Base-by-base conservation (phyloP, 2,888 invertebrate genomes). In the Pyrrhia umbra region DNA sequence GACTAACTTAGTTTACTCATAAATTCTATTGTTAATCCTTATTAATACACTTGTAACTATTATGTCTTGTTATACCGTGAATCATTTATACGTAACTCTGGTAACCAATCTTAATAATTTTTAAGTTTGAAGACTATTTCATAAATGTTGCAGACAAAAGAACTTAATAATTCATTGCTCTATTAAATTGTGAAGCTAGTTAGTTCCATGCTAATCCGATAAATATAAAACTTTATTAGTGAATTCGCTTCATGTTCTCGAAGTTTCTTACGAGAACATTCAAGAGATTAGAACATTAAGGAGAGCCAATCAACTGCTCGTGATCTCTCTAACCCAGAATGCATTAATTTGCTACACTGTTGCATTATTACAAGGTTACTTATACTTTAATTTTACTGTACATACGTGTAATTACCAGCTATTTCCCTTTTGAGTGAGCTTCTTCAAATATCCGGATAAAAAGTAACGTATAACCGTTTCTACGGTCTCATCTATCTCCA, bases 1-100 rank as follows among this genome's bases (percentile, higher is more conserved):
- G 70, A 70, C 70, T 67, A 67, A 67, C 50, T 73, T 55, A 51
- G 58, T 73, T 67, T 59, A 59, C 54, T 73, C 59, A 67, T 70
- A 73, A 66, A 39, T 65, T 59, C 18, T 66, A 73, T 67, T 55
- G 67, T 51, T 30, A 6, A 54, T 54, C 46, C 47, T 50, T 54
- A 49, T 65, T 57, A 27, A 49, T 68, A 50, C 18, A 49, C 13
- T 52, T 65, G 57, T 40, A 52, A 69, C 58, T 55, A 10, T 20
- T 39, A 50, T 37, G 42, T 43, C 6, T 40, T 69, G 67, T n/a
- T 52, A 30, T 50, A 23, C 21, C 6, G 45, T 69, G 67, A 69
- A 42, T 69, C 73, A 69, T 58, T 27, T 40, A 2, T 45, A 37
- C n/a, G n/a, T 34, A 34, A 13, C 30, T 30, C 10, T 30, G 13